These are phyloP conservation scores for Drosophila subpulchrella DNA, from an alignment of 1,140 invertebrate genomes.

Conservation along the genomic window DNA sequence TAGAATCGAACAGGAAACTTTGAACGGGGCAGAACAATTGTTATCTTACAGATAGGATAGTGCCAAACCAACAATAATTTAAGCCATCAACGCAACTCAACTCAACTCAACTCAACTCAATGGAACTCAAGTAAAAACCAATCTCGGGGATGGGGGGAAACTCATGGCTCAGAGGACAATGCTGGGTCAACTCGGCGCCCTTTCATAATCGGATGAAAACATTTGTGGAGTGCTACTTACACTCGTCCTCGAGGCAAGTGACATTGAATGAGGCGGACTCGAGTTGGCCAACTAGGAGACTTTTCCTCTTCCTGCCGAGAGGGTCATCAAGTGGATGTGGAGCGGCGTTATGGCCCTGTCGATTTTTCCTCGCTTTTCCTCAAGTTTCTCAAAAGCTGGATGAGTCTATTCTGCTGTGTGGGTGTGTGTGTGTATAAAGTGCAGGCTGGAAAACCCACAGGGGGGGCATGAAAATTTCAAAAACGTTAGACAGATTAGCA, in stretches of 20 bases:
- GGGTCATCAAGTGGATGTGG: constrained; percentile 64
- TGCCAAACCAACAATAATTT: constrained; percentile 54
- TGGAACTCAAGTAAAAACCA: constrained; percentile 17
- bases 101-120: constrained; percentile 30
- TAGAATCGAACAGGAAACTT: constrained; percentile 40
- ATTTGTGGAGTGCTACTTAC: constrained; percentile 70
- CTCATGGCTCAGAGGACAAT: constrained; percentile 21
- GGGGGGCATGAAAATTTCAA: constrained; percentile 60
- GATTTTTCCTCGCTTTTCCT: constrained; percentile 39
- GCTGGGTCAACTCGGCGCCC: constrained; percentile 54
- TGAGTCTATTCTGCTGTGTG: constrained; percentile 55
- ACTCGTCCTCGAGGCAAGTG: constrained; percentile 73
- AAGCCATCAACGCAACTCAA: constrained; percentile 45
- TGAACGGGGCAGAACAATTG: constrained; percentile 30
- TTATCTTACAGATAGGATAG: constrained; percentile 42
- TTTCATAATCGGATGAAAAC: constrained; percentile 63
- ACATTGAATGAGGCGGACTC: constrained; percentile 60
- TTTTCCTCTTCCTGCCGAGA: constrained; percentile 23
- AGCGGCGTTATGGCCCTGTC: constrained; percentile 20
- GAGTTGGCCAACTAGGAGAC: constrained; percentile 38
- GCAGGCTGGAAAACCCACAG: constrained; percentile 1
- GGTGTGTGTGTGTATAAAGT: constrained; percentile 18
- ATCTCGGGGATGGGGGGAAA: constrained; percentile 13
- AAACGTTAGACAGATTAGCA: constrained; percentile 81
- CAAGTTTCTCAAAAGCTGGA: constrained; percentile 53